A percentile compares a stretch with the other conserved stretches of the same genome.
These are phyloP conservation scores for Cheilosia grossa DNA, from an alignment of 2,888 invertebrate genomes.

Conservation along the genomic window DNA sequence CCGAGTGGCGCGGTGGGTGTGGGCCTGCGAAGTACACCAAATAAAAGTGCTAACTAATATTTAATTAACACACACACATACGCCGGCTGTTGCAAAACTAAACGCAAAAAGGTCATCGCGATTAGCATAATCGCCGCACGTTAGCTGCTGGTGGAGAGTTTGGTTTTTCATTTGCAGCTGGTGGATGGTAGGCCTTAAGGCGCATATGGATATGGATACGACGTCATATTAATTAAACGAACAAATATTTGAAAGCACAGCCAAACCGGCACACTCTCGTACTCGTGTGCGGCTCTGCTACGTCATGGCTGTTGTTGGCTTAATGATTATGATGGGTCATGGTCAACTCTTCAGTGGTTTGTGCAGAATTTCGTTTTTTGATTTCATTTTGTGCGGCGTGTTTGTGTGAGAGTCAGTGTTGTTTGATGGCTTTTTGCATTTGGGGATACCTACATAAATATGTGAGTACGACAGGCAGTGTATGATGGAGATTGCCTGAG, in stretches of 20 bases:
- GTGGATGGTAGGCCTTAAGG: neutral
- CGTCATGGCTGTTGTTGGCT: conserved; percentile 8
- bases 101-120: conserved; percentile 29
- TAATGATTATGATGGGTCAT: conserved; percentile 48
- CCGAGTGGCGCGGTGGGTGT: neutral
- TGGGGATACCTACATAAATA: neutral
- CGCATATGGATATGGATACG: neutral
- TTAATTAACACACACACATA: conserved; percentile 20
- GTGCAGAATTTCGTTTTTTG: conserved; percentile 10
- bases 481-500: neutral
- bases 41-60: neutral
- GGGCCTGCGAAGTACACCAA: neutral
- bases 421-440: neutral
- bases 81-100: conserved; percentile 13
- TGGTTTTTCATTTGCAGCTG: neutral
- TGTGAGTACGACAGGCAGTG: neutral
- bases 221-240: conserved; percentile 53
- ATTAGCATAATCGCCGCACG: conserved; percentile 35
- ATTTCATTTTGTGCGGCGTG: neutral
- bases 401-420: neutral
- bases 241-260: conserved; percentile 32
- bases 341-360: conserved; percentile 36
- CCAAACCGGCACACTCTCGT: neutral
- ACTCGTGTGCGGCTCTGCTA: neutral
- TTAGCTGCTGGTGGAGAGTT: conserved; percentile 6